phyloP scores from a whole-genome alignment of 2,797 vertebrate genomes.

The Melanotaenia parkinsoni region DNA sequence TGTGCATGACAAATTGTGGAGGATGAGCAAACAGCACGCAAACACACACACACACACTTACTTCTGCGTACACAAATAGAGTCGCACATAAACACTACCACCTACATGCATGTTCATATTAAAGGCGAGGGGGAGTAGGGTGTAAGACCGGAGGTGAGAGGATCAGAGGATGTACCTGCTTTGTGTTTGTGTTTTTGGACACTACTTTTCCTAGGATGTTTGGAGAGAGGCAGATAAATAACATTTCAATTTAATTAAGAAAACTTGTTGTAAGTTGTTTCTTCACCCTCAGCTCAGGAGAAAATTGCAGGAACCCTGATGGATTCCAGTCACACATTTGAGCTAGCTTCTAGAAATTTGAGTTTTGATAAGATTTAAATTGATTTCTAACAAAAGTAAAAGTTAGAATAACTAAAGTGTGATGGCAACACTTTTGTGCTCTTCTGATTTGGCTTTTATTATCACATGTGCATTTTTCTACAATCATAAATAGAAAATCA shows the following conservation, averaged over 20 bases:
- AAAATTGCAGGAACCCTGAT: not conserved
- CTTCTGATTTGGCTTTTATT: too few species aligned
- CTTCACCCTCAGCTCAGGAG: not conserved
- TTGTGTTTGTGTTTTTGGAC: not conserved
- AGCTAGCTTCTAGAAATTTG: not conserved
- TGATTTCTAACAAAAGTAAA: too few species aligned
- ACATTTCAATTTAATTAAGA: not conserved
- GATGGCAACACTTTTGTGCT: too few species aligned
- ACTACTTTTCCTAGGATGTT: not conserved
- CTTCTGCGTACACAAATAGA: not conserved
- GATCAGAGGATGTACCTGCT: conserved; percentile 53
- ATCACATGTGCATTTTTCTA: too few species aligned
- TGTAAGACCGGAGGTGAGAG: conserved; percentile 42
- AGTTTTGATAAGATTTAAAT: too few species aligned
- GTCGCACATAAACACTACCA: conserved; percentile 3
- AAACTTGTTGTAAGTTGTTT: not conserved
- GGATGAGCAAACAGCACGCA: conserved; percentile 36
- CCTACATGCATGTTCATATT: conserved; percentile 29
- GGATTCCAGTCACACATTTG: not conserved
- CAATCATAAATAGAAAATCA: too few species aligned
- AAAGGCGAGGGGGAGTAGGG: conserved; percentile 37
- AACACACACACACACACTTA: conserved; percentile 1
- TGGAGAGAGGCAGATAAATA: not conserved
- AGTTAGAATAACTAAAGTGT: too few species aligned
- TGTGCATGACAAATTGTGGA: conserved; percentile 16